These are phyloP conservation scores for Balaenoptera acutorostrata DNA, from an alignment of 2,113 vertebrate species.

Conservation along the genomic window DNA sequence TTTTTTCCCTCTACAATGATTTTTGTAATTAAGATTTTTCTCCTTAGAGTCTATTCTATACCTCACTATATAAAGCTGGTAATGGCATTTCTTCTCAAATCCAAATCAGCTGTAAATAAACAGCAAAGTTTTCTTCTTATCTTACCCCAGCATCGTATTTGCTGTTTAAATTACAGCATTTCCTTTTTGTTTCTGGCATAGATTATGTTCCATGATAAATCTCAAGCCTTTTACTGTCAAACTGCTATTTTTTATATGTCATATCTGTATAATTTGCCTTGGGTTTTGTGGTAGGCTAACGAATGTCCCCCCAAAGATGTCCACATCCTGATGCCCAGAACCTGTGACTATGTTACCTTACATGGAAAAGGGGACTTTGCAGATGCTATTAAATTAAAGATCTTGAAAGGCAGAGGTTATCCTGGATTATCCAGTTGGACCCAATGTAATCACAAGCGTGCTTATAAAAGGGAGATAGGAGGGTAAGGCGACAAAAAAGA, in stretches of 20 bases:
- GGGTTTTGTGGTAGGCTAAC: not conserved
- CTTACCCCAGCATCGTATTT: not conserved
- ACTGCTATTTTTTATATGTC: not conserved
- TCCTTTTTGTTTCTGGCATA: not conserved
- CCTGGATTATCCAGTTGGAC: not conserved
- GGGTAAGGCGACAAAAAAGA: not conserved
- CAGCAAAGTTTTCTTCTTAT: not conserved
- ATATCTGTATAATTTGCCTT: not conserved
- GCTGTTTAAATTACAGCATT: not conserved
- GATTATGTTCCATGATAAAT: not conserved
- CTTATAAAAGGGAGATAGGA: not conserved
- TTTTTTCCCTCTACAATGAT: not conserved
- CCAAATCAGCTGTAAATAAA: constrained; percentile 29
- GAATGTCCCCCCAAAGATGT: not conserved
- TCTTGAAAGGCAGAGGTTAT: not conserved
- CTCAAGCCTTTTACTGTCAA: not conserved
- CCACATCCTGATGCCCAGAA: not conserved
- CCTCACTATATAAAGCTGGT: not conserved
- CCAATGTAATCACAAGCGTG: not conserved
- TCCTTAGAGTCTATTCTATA: not conserved
- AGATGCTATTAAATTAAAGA: not conserved
- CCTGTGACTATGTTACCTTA: not conserved
- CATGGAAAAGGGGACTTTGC: not conserved
- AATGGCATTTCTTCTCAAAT: not conserved
- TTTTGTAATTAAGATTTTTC: constrained; percentile 20